Evolutionary conservation across 2,888 invertebrate species (phyloP).

Genomic region (Boloria selene): DNA sequence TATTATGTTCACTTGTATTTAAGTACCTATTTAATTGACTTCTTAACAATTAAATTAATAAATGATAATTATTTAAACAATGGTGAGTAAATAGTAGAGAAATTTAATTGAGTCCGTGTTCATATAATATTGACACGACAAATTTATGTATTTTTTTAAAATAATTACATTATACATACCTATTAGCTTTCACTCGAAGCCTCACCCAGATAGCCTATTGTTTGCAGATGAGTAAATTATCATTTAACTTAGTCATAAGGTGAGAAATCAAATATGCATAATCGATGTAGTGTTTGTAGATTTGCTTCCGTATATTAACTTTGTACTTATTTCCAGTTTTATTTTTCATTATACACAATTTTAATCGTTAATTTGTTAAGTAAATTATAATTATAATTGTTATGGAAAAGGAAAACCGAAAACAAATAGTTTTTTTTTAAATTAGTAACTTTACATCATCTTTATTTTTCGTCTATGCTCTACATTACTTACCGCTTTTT

Average conservation of each 20-base stretch:
- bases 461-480: no score
- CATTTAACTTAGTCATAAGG: constrained; percentile 7
- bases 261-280: constrained; percentile 26
- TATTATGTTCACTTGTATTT: no score
- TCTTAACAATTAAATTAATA: constrained; percentile 4
- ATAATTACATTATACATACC: constrained; percentile 38
- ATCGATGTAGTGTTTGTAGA: neutral
- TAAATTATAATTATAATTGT: no score
- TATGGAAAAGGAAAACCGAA: no score
- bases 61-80: neutral
- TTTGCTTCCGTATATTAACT: neutral
- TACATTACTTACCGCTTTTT: no score
- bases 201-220: constrained; percentile 43
- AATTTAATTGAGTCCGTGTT: constrained; percentile 17
- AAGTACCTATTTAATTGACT: no score
- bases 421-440: no score
- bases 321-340: no score
- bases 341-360: no score
- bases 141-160: constrained; percentile 27
- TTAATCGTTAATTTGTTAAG: no score
- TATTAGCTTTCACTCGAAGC: constrained; percentile 42
- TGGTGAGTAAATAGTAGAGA: constrained; percentile 20
- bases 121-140: constrained; percentile 25
- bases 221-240: constrained; percentile 39
- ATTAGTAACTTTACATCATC: no score